phyloP scores from a whole-genome alignment of 2,888 invertebrate species.

The Lithophane semibrunnea region DNA sequence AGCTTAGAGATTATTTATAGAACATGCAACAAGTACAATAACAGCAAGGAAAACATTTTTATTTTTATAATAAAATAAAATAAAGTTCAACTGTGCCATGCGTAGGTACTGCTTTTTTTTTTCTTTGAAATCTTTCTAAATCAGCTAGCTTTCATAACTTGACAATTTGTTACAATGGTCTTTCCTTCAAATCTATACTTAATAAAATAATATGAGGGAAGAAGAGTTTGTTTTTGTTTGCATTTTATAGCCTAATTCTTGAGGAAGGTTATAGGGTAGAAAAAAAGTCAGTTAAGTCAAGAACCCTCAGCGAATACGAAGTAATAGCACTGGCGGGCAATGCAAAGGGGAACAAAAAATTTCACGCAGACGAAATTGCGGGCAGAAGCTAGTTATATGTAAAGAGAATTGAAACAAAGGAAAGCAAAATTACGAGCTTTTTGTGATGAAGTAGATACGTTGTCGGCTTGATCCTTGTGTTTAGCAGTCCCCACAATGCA shows the following conservation, averaged over 20 bases:
- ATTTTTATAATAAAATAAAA: too few species aligned
- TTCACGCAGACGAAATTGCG: too few species aligned
- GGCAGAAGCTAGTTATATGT: neutral
- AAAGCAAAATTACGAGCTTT: slow-evolving; percentile 5
- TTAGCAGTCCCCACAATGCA: neutral
- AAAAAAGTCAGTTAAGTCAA: too few species aligned
- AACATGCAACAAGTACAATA: neutral
- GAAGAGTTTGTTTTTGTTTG: too few species aligned
- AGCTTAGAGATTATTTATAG: neutral
- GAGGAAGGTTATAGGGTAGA: too few species aligned
- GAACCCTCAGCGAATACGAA: too few species aligned
- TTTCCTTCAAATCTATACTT: neutral
- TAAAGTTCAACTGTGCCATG: neutral
- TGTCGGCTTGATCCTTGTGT: neutral
- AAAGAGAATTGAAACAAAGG: neutral
- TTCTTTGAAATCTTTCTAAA: neutral
- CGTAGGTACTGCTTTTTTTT: too few species aligned
- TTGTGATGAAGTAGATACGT: neutral
- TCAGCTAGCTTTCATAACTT: neutral
- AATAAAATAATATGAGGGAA: too few species aligned
- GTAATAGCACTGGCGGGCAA: too few species aligned
- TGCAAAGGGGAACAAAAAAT: too few species aligned
- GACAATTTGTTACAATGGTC: neutral
- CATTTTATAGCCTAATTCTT: too few species aligned
- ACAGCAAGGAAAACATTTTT: neutral